A percentile compares a stretch with the other conserved stretches of the same genome.
Conservation (phyloP, 2,797 vertebrate species). For the Helicolenus hilgendorfi region DNA sequence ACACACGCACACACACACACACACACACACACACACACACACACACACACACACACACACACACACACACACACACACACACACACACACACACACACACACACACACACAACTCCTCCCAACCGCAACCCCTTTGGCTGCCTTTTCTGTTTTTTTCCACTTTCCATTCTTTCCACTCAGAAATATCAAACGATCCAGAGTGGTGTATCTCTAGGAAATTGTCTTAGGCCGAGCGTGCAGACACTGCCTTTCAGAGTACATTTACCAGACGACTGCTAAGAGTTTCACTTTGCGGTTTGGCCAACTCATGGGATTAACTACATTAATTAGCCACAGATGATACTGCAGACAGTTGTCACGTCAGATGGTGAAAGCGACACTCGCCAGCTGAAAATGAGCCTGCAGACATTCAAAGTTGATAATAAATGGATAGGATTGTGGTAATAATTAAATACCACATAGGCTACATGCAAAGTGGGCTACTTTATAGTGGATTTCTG, state of each 20-base stretch:
- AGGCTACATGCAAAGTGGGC: not conserved
- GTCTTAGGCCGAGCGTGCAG: slow-evolving; percentile 39
- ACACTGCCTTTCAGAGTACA: slow-evolving; percentile 21
- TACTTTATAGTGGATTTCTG: not conserved
- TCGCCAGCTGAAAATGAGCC: not conserved
- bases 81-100: not conserved
- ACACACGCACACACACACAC: not conserved
- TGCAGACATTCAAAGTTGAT: slow-evolving; percentile 1
- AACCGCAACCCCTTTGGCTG: slow-evolving; percentile 47
- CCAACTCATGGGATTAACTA: slow-evolving; percentile 40
- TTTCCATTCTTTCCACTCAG: slow-evolving; percentile 65
- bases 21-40: not conserved
- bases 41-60: not conserved
- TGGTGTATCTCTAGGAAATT: slow-evolving; percentile 52
- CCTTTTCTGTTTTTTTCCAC: slow-evolving; percentile 63
- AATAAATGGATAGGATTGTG: not conserved
- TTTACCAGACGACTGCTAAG: slow-evolving; percentile 44
- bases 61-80: not conserved
- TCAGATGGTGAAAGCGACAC: not conserved
- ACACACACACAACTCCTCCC: slow-evolving; percentile 4
- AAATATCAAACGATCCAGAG: slow-evolving; percentile 49
- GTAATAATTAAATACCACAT: not conserved
- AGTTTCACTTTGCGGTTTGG: slow-evolving; percentile 50
- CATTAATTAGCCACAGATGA: slow-evolving; percentile 50
- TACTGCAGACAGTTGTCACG: slow-evolving; percentile 32